These are phyloP conservation scores for Thunnus albacares DNA, from an alignment of 2,797 vertebrate species.

Conservation along the genomic window DNA sequence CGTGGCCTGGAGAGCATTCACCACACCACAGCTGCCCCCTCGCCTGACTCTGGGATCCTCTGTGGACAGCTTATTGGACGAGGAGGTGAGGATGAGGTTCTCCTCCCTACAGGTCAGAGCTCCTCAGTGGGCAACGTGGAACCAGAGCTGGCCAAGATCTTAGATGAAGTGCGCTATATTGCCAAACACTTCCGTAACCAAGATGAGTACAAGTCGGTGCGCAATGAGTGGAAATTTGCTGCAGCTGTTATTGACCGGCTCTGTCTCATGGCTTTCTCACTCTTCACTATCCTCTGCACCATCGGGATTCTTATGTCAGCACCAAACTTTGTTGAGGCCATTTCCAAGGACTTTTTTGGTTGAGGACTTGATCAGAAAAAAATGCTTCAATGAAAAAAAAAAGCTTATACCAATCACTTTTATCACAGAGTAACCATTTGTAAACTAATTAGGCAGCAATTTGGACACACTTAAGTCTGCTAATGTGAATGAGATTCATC, in stretches of 20 bases:
- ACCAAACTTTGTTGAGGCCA: slow-evolving; percentile 94
- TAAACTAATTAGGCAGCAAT: background rate
- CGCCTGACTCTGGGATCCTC: slow-evolving; percentile 72
- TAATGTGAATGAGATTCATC: background rate
- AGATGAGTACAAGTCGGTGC: slow-evolving; percentile 88
- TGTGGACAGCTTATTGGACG: slow-evolving; percentile 56
- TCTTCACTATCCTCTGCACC: slow-evolving; percentile 95
- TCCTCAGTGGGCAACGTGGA: slow-evolving; percentile 54
- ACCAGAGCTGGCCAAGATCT: slow-evolving; percentile 82
- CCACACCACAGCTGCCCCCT: slow-evolving; percentile 71
- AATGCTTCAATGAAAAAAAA: background rate
- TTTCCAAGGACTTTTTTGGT: slow-evolving; percentile 90
- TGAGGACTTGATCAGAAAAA: slow-evolving; percentile 44
- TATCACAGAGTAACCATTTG: slow-evolving; percentile 11
- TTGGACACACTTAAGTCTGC: background rate
- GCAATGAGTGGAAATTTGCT: slow-evolving; percentile 97
- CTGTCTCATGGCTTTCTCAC: slow-evolving; percentile 95
- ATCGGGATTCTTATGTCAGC: slow-evolving; percentile 96
- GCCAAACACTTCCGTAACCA: slow-evolving; percentile 90
- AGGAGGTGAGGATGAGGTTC: slow-evolving; percentile 76
- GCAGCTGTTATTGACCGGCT: slow-evolving; percentile 96
- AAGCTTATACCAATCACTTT: background rate
- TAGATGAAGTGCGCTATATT: slow-evolving; percentile 93
- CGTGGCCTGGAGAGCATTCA: slow-evolving; percentile 89
- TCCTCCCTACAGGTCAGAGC: slow-evolving; percentile 69